phyloP scores from a whole-genome alignment of 2,797 vertebrate genomes.

The Xiphophorus birchmanni region DNA sequence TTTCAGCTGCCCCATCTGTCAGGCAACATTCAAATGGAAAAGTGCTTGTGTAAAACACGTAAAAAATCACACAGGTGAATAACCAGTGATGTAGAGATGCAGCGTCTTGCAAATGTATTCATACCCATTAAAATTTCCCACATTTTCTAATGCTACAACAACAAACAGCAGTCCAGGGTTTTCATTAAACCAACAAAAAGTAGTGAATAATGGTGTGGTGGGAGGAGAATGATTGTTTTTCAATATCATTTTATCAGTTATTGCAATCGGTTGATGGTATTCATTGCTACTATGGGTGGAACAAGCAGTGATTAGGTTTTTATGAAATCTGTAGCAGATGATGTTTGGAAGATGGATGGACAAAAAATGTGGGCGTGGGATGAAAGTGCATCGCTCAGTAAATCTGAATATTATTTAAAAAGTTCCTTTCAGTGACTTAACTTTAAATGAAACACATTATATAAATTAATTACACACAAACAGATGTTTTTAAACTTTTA shows the following conservation, averaged over 20 bases:
- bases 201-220: not conserved
- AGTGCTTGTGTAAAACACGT: slow-evolving; percentile 30
- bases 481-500: not conserved
- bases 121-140: not conserved
- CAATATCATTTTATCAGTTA: not conserved
- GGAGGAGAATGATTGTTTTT: not conserved
- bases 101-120: not conserved
- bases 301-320: not conserved
- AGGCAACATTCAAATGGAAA: slow-evolving; percentile 21
- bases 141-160: not conserved
- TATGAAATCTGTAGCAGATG: not conserved
- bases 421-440: not conserved
- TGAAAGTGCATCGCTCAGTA: not conserved
- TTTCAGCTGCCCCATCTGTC: slow-evolving; percentile 15
- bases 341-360: not conserved
- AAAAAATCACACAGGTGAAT: slow-evolving; percentile 6
- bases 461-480: not conserved
- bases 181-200: not conserved
- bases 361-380: not conserved
- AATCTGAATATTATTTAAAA: not conserved
- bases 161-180: not conserved
- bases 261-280: not conserved
- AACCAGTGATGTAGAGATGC: not conserved
- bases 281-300: not conserved
- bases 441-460: not conserved